Percentiles rank a stretch among this genome's conserved stretches.
phyloP scores from a whole-genome alignment of 1,140 invertebrate genomes.

The Zaprionus inermis region DNA sequence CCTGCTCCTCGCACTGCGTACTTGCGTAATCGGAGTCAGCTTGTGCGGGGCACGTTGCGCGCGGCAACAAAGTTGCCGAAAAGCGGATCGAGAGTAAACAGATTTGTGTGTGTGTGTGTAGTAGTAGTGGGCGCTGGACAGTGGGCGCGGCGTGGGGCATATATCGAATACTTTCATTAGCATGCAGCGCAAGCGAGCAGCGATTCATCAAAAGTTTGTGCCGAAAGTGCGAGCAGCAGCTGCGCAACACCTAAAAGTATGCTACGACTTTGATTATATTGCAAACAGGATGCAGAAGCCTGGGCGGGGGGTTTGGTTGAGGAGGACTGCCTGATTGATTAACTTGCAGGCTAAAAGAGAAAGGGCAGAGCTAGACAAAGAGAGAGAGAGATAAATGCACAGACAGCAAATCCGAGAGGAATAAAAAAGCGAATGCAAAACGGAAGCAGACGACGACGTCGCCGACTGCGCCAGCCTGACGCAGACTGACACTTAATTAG shows the following conservation, averaged over 20 bases:
- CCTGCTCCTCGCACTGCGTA: too few relatives aligned
- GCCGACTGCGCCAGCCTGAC: neutral
- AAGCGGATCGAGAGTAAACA: conserved; percentile 9
- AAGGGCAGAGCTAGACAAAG: neutral
- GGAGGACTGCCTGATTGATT: conserved; percentile 72
- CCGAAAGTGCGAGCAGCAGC: conserved; percentile 28
- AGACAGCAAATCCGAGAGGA: conserved; percentile 6
- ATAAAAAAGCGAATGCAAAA: conserved; percentile 33
- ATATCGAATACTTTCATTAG: conserved; percentile 68
- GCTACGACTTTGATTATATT: conserved; percentile 49
- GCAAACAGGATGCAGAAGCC: neutral
- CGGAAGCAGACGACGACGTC: conserved; percentile 23
- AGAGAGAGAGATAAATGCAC: neutral
- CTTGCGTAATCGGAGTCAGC: conserved; percentile 16
- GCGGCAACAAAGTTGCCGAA: conserved; percentile 40
- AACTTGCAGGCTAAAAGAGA: conserved; percentile 41
- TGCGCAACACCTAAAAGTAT: conserved; percentile 66
- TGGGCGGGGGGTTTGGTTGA: neutral
- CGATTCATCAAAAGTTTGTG: conserved; percentile 70
- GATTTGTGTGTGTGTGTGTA: conserved; percentile 14
- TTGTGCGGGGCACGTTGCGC: conserved; percentile 12
- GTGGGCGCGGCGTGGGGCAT: conserved; percentile 32
- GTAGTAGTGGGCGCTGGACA: too few relatives aligned
- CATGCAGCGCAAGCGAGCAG: conserved; percentile 43
- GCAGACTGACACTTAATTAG: conserved; percentile 73